Evolutionary conservation across 2,113 vertebrate species (phyloP).

Genomic region (Lanius ludovicianus): DNA sequence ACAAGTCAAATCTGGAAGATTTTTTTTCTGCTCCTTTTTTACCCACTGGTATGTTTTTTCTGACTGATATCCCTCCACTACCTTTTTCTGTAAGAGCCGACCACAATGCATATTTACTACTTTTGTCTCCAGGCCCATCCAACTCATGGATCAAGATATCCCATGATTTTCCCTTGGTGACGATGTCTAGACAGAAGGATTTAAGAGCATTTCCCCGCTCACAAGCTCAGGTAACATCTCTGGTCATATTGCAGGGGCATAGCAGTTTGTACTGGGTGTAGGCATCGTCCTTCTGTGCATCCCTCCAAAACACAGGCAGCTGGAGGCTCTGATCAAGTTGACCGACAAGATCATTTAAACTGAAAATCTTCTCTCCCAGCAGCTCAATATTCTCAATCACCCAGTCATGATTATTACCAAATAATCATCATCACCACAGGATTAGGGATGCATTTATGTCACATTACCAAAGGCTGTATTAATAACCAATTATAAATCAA

Average conservation of each 20-base stretch:
- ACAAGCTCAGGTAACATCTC: neutral
- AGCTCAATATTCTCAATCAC: neutral
- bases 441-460: constrained; percentile 8
- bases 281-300: rapidly evolving
- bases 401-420: neutral
- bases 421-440: neutral
- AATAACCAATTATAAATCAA: constrained; percentile 34
- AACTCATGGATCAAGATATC: neutral
- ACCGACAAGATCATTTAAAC: neutral
- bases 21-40: neutral
- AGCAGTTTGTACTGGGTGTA: neutral
- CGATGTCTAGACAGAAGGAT: neutral
- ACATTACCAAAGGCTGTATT: neutral
- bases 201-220: neutral
- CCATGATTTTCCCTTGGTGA: neutral
- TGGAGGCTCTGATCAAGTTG: neutral
- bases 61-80: neutral
- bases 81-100: neutral
- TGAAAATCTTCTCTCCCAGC: neutral
- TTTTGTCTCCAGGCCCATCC: neutral
- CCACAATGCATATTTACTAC: neutral
- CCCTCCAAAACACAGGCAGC: neutral
- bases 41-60: neutral
- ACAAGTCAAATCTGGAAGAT: neutral
- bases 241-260: rapidly evolving